A percentile compares a stretch with the other conserved stretches of the same genome.
Evolutionary conservation across 2,113 vertebrate species (phyloP).

Genomic region (Phrynosoma blainvillii): DNA sequence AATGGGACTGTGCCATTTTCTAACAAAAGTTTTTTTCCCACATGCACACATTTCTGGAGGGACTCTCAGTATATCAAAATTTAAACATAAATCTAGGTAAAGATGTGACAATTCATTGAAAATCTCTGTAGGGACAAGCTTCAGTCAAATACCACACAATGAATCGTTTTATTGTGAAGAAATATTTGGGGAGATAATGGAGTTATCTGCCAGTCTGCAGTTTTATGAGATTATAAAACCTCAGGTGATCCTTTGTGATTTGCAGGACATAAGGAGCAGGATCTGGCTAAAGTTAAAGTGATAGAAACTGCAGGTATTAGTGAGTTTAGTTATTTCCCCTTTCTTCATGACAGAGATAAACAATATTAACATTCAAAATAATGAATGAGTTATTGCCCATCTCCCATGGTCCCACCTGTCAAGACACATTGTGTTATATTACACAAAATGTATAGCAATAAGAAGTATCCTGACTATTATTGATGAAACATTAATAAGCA

Average conservation of each 20-base stretch:
- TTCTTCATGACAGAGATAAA: conserved; percentile 36
- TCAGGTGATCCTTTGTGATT: conserved; percentile 33
- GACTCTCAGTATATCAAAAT: neutral
- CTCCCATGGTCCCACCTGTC: neutral
- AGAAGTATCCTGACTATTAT: neutral
- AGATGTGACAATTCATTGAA: neutral
- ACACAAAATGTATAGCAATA: conserved; percentile 34
- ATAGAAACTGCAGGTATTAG: conserved; percentile 52
- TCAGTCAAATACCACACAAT: conserved; percentile 40
- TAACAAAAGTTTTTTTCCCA: neutral
- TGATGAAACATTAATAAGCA: conserved; percentile 60
- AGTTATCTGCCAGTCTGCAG: conserved; percentile 38
- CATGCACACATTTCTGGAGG: too few relatives aligned
- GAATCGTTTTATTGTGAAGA: conserved; percentile 45
- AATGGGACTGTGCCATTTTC: neutral
- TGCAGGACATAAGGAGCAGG: conserved; percentile 49
- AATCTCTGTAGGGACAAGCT: conserved; percentile 30
- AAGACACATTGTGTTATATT: neutral
- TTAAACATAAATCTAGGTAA: conserved; percentile 29
- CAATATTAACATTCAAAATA: conserved; percentile 42
- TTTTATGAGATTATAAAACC: conserved; percentile 34
- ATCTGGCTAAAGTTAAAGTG: conserved; percentile 46
- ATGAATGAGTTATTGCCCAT: conserved; percentile 33
- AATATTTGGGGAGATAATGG: conserved; percentile 41
- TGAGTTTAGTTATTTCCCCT: conserved; percentile 37